A percentile compares a stretch with the other conserved stretches of the same genome.
These are phyloP conservation scores for Sebastes hubbsi DNA, from an alignment of 2,797 vertebrate genomes.

Conservation along the genomic window DNA sequence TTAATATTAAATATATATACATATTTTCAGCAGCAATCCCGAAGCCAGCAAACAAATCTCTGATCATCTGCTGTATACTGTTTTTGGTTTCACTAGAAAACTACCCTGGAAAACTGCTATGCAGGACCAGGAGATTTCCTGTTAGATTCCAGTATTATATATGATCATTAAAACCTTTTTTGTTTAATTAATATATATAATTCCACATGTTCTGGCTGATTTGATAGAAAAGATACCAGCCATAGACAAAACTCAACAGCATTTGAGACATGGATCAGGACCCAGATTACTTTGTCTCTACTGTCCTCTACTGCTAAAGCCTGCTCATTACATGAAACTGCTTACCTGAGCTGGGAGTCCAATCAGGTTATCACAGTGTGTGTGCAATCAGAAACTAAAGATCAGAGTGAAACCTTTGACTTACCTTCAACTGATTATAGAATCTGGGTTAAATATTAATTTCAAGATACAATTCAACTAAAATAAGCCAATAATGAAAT, in stretches of 20 bases:
- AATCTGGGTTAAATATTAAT: neutral
- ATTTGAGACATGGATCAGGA: too few relatives aligned
- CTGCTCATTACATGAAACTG: constrained; percentile 38
- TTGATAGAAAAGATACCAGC: neutral
- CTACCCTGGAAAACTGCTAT: too few relatives aligned
- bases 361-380: neutral
- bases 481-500: neutral
- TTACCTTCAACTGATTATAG: neutral
- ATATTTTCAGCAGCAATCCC: neutral
- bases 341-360: neutral
- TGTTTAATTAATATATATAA: neutral
- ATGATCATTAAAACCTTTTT: neutral
- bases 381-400: neutral
- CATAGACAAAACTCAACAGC: neutral
- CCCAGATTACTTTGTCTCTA: constrained; percentile 29
- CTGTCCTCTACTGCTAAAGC: constrained; percentile 59
- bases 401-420: neutral
- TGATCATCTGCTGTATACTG: neutral
- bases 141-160: neutral
- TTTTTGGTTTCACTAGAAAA: too few relatives aligned
- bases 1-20: neutral
- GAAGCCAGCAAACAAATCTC: neutral
- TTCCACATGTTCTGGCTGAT: neutral
- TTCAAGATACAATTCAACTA: neutral
- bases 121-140: neutral